phyloP scores from a whole-genome alignment of 2,797 vertebrate genomes.

The Schizopygopsis pylzovi region DNA sequence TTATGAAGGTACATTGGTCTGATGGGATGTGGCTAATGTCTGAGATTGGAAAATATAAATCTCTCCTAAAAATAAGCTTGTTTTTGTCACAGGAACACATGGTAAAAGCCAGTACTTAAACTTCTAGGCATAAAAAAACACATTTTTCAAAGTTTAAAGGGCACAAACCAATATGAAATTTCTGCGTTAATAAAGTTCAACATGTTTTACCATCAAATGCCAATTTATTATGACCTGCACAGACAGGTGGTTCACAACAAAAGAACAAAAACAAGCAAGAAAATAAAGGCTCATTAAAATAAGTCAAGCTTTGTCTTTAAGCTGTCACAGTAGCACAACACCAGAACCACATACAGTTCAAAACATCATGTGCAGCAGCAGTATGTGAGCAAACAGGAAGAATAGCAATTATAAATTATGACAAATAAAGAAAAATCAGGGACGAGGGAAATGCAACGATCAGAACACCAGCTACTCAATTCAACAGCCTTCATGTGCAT shows the following conservation, averaged over 20 bases:
- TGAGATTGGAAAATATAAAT: constrained; percentile 20
- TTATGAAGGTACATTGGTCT: not conserved
- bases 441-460: not conserved
- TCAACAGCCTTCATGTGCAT: not conserved
- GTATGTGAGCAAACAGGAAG: constrained; percentile 1
- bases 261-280: constrained; percentile 25
- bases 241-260: not conserved
- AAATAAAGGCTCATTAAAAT: constrained; percentile 38
- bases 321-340: constrained; percentile 22
- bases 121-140: constrained; percentile 8
- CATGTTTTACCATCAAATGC: constrained; percentile 13
- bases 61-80: constrained; percentile 22
- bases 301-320: constrained; percentile 7
- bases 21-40: constrained; percentile 5
- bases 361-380: not conserved
- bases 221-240: constrained; percentile 21
- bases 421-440: not conserved
- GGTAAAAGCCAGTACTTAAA: constrained; percentile 47
- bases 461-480: not conserved
- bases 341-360: not conserved
- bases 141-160: constrained; percentile 54
- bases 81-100: constrained; percentile 7
- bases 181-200: not conserved
- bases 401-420: constrained; percentile 15
- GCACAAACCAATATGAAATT: constrained; percentile 50